These are phyloP conservation scores for Dolichomitus sp. DNA, from an alignment of 2,888 invertebrate genomes.

Conservation along the genomic window DNA sequence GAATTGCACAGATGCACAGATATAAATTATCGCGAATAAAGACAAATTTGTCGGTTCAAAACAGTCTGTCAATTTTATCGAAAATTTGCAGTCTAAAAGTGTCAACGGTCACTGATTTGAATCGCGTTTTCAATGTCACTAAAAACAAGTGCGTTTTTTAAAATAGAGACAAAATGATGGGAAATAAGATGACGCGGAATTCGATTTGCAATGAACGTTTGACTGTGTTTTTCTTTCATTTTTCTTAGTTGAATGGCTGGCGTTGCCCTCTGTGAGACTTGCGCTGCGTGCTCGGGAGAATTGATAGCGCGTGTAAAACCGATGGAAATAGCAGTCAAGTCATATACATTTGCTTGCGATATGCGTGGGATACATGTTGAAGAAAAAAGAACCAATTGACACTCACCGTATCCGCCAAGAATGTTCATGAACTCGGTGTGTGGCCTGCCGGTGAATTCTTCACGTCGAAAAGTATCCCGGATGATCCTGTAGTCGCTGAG, in stretches of 20 bases:
- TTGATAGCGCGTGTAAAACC: neutral
- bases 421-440: slow-evolving; percentile 95
- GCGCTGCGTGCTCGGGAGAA: neutral
- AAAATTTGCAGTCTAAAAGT: neutral
- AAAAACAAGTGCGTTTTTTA: neutral
- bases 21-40: neutral
- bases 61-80: neutral
- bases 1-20: neutral
- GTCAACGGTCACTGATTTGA: neutral
- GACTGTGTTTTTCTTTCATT: neutral
- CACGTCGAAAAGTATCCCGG: slow-evolving; percentile 94
- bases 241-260: neutral
- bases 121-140: neutral
- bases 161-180: neutral
- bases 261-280: neutral
- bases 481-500: slow-evolving; percentile 95
- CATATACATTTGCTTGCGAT: too few species aligned
- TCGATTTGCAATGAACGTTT: neutral
- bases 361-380: slow-evolving; percentile 6
- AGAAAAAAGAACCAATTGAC: slow-evolving; percentile 69
- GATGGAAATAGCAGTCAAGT: neutral
- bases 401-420: slow-evolving; percentile 96
- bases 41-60: neutral
- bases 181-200: neutral
- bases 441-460: slow-evolving; percentile 96